phyloP scores from a whole-genome alignment of 1,140 invertebrate genomes.

The Trachymyrmex septentrionalis region DNA sequence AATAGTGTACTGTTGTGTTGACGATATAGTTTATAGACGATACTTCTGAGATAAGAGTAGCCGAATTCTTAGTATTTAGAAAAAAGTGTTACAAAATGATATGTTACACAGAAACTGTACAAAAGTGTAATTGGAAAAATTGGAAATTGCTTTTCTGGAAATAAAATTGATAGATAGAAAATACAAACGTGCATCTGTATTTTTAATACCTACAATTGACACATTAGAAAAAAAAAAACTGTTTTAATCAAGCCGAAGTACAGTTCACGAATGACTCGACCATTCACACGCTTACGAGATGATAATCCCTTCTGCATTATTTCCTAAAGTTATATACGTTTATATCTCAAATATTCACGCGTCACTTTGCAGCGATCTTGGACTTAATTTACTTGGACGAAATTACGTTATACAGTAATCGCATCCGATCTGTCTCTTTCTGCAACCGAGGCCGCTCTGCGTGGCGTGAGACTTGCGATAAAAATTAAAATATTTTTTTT shows the following conservation, averaged over 20 bases:
- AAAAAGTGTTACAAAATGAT: not conserved
- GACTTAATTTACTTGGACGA: slow-evolving; percentile 54
- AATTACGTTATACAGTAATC: slow-evolving; percentile 31
- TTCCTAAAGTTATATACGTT: slow-evolving; percentile 17
- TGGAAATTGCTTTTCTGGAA: slow-evolving; percentile 17
- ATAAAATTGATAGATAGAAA: slow-evolving; percentile 19
- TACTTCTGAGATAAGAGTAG: not conserved
- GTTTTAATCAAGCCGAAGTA: not conserved
- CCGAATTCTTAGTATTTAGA: not conserved
- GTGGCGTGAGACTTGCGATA: slow-evolving; percentile 29
- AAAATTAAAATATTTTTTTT: slow-evolving; percentile 56
- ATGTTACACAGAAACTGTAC: not conserved
- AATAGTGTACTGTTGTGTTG: not conserved
- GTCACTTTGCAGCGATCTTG: slow-evolving; percentile 43
- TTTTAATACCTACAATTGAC: not conserved
- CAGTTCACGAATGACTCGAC: not conserved
- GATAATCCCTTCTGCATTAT: slow-evolving; percentile 29
- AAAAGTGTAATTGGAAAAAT: slow-evolving; percentile 20
- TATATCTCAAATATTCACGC: slow-evolving; percentile 16
- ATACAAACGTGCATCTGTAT: not conserved
- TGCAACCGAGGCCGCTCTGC: slow-evolving; percentile 6
- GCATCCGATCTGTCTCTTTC: slow-evolving; percentile 39
- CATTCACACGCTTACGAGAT: not conserved
- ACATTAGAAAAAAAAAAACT: not conserved
- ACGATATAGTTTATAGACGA: not conserved